Conservation (phyloP, 2,888 invertebrate genomes). For the Ctena decussata region DNA sequence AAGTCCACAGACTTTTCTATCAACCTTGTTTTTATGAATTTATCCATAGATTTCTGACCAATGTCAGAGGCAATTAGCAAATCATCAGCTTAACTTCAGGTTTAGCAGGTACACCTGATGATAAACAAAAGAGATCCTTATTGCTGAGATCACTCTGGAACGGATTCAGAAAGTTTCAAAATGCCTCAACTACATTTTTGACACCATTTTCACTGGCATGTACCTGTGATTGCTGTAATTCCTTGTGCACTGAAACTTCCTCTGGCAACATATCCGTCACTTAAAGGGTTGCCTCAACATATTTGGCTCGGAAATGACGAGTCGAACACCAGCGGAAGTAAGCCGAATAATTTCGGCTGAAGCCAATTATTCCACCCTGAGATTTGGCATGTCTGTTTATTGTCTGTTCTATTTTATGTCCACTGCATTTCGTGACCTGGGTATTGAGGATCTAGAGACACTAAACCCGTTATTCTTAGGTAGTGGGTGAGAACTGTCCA, state of each 20-base stretch:
- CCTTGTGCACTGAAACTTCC: conserved; percentile 35
- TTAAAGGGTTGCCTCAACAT: conserved; percentile 34
- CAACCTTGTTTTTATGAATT: conserved; percentile 33
- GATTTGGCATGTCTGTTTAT: conserved; percentile 59
- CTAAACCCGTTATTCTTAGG: conserved; percentile 48
- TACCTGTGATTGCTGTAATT: background rate
- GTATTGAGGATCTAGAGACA: conserved; percentile 46
- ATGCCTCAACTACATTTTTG: background rate
- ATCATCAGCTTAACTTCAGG: conserved; percentile 17
- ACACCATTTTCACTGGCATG: background rate
- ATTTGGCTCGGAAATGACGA: conserved; percentile 32
- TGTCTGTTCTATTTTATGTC: conserved; percentile 62
- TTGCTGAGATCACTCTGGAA: conserved; percentile 31
- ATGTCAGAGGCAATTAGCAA: conserved; percentile 19
- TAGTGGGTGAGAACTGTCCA: conserved; percentile 40
- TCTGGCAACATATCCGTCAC: conserved; percentile 28
- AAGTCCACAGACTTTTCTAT: conserved; percentile 35
- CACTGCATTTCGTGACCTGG: conserved; percentile 43
- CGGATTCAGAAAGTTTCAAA: conserved; percentile 35
- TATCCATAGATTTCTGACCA: conserved; percentile 14
- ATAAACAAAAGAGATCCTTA: conserved; percentile 45
- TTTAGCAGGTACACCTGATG: conserved; percentile 50
- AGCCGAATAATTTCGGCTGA: conserved; percentile 46
- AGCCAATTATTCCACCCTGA: conserved; percentile 51
- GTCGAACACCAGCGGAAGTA: conserved; percentile 55